Percentiles rank a stretch among this genome's conserved stretches.
These are phyloP conservation scores for Apantesis nais DNA, from an alignment of 2,888 invertebrate genomes.

Conservation along the genomic window DNA sequence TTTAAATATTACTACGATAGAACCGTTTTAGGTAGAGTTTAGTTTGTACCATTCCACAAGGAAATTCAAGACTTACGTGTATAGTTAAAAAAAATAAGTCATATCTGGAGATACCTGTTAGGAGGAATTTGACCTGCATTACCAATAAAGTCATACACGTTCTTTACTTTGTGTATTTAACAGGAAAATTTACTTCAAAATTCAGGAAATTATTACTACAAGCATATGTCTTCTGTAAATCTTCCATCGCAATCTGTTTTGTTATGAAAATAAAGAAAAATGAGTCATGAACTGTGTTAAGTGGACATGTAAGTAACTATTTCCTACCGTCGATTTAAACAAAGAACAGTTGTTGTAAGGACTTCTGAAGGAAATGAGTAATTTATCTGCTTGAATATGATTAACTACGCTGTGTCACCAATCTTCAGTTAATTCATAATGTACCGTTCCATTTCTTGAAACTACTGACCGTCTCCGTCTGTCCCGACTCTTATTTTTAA, in stretches of 20 bases:
- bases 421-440: neutral
- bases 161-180: too few relatives aligned
- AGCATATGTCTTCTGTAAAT: neutral
- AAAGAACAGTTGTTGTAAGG: constrained; percentile 30
- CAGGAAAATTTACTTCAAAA: too few relatives aligned
- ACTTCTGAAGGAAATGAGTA: constrained; percentile 42
- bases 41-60: too few relatives aligned
- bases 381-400: constrained; percentile 36
- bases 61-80: neutral
- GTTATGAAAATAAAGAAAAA: constrained; percentile 12
- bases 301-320: constrained; percentile 33
- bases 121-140: too few relatives aligned
- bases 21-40: too few relatives aligned
- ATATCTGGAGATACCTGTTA: neutral
- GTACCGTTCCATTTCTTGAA: neutral
- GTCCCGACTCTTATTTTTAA: too few relatives aligned
- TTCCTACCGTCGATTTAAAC: constrained; percentile 30
- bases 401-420: constrained; percentile 10
- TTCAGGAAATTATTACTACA: neutral
- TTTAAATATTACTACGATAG: too few relatives aligned
- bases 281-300: constrained; percentile 21
- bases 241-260: neutral
- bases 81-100: neutral
- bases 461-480: too few relatives aligned
- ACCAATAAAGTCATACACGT: too few relatives aligned